Percentiles rank a stretch among this genome's conserved stretches.
These are phyloP conservation scores for Hipparchia semele DNA, from an alignment of 2,888 invertebrate genomes.

Conservation along the genomic window DNA sequence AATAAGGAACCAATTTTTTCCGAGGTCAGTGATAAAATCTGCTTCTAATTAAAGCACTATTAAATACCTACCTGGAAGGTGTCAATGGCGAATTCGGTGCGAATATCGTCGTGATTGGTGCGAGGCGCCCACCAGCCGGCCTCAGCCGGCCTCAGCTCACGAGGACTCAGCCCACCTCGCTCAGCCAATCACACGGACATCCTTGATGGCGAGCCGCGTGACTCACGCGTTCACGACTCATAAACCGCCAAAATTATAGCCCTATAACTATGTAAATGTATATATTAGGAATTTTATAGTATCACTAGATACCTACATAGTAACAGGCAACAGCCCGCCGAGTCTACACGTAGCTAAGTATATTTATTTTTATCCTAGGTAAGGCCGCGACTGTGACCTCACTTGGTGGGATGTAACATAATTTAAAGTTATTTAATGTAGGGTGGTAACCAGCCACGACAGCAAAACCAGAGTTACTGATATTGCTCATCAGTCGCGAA, in stretches of 20 bases:
- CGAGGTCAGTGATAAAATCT: no score
- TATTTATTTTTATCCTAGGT: not conserved
- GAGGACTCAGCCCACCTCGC: not conserved
- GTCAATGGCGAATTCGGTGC: not conserved
- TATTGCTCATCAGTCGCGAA: no score
- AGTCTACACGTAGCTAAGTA: not conserved
- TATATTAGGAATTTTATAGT: not conserved
- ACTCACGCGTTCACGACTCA: slow-evolving; percentile 4
- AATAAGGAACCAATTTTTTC: no score
- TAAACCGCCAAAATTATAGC: not conserved
- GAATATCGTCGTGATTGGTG: not conserved
- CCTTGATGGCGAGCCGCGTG: not conserved
- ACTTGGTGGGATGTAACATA: no score
- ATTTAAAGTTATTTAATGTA: no score
- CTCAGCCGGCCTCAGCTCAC: not conserved
- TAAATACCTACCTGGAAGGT: not conserved
- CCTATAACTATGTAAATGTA: not conserved
- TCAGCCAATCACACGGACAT: not conserved
- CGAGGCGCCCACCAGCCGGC: not conserved
- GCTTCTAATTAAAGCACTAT: no score
- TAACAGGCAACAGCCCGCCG: no score
- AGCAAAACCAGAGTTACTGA: no score
- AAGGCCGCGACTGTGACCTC: not conserved
- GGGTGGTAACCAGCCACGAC: no score
- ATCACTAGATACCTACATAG: not conserved